These are phyloP conservation scores for Eremophila alpestris DNA, from an alignment of 2,797 vertebrate genomes.

Conservation along the genomic window DNA sequence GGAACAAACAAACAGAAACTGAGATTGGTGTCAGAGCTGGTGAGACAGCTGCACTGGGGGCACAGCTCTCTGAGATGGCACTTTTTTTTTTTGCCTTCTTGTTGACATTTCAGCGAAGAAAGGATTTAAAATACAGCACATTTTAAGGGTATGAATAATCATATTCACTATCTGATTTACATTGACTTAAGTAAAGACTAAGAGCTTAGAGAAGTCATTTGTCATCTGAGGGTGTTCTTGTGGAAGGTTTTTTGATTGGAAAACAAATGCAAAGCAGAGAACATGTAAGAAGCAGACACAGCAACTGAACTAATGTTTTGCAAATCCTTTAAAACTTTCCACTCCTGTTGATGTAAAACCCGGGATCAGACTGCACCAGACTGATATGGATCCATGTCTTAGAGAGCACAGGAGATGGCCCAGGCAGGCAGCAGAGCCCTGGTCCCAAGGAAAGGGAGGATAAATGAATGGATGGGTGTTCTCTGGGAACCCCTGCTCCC, in stretches of 20 bases:
- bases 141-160: neutral
- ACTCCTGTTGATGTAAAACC: neutral
- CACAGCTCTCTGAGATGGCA: neutral
- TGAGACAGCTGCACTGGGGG: neutral
- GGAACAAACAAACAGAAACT: neutral
- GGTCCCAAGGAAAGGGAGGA: neutral
- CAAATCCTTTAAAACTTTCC: neutral
- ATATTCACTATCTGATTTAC: neutral
- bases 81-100: neutral
- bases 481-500: rapidly evolving
- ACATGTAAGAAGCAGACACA: neutral
- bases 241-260: neutral
- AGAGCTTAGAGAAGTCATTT: neutral
- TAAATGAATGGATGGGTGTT: rapidly evolving
- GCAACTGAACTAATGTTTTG: neutral
- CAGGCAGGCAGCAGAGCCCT: neutral
- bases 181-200: neutral
- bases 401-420: rapidly evolving
- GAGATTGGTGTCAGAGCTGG: neutral
- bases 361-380: neutral
- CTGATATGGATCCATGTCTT: neutral
- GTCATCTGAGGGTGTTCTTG: neutral
- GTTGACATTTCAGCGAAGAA: neutral
- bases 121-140: neutral
- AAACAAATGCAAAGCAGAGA: neutral